These are phyloP conservation scores for Stomatorhinus walkeri DNA, from an alignment of 2,797 vertebrate species.

Conservation along the genomic window DNA sequence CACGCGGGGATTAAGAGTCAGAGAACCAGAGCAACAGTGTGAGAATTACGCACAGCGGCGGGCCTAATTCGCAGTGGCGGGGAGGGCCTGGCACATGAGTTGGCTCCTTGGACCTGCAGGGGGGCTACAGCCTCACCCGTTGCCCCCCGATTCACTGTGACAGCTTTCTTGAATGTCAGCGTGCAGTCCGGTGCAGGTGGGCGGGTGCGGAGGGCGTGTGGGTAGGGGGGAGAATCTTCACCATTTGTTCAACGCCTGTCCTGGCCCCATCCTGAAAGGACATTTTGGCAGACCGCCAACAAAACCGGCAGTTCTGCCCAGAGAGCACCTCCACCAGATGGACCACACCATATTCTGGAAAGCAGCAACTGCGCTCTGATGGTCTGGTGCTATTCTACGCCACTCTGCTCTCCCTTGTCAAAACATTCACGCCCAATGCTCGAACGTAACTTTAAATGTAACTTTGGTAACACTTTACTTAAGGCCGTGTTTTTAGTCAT, in stretches of 20 bases:
- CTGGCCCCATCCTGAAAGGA: neutral
- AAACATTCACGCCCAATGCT: neutral
- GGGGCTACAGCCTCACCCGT: slow-evolving; percentile 85
- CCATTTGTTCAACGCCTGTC: neutral
- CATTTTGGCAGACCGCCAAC: slow-evolving; percentile 5
- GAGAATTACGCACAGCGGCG: slow-evolving; percentile 88
- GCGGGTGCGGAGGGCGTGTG: neutral
- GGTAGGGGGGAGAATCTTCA: neutral
- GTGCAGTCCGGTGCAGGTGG: slow-evolving; percentile 24
- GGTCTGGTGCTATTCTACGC: neutral
- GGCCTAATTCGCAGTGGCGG: slow-evolving; percentile 85
- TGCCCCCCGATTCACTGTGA: slow-evolving; percentile 72
- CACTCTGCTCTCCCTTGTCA: neutral
- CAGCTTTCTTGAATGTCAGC: slow-evolving; percentile 54
- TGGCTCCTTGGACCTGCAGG: slow-evolving; percentile 75
- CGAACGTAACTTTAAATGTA: neutral
- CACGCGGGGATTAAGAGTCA: slow-evolving; percentile 84
- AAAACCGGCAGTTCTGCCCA: slow-evolving; percentile 31
- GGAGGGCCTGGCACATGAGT: slow-evolving; percentile 86
- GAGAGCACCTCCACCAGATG: slow-evolving; percentile 8
- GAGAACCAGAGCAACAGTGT: slow-evolving; percentile 81
- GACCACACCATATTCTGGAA: neutral
- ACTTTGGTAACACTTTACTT: neutral
- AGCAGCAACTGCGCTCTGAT: neutral
- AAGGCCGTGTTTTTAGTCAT: neutral